Conservation (phyloP, 2,113 vertebrate genomes). For the Sciurus niger region DNA sequence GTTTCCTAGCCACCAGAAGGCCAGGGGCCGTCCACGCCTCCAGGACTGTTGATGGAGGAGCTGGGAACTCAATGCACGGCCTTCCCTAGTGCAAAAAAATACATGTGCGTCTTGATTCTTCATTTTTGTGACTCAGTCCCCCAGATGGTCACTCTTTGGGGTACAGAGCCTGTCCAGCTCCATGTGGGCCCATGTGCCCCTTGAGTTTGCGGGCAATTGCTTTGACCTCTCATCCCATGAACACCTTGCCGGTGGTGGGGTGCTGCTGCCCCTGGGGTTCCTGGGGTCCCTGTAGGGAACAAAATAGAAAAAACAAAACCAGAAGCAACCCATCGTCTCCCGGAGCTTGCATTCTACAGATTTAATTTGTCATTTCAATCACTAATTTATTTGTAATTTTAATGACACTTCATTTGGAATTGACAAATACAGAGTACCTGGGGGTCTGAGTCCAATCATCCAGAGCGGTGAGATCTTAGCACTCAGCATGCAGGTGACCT, state of each 20-base stretch:
- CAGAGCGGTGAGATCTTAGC: neutral
- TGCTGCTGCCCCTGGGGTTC: neutral
- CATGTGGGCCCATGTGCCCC: rapidly evolving
- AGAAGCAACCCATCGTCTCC: rapidly evolving
- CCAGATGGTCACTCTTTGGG: neutral
- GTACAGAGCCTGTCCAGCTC: neutral
- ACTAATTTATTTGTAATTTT: neutral
- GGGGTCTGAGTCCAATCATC: neutral
- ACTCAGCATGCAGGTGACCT: neutral
- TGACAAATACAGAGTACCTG: neutral
- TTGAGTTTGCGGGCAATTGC: neutral
- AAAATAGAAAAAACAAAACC: neutral
- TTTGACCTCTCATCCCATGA: neutral
- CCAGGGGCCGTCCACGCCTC: no score
- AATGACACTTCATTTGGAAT: neutral
- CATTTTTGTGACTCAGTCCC: neutral
- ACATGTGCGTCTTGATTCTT: neutral
- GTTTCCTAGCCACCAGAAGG: neutral
- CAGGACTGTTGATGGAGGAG: neutral
- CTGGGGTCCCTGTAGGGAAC: no score
- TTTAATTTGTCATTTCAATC: neutral
- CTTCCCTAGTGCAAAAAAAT: neutral
- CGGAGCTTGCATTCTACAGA: no score
- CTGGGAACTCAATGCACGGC: neutral
- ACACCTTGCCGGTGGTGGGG: rapidly evolving